These are phyloP conservation scores for Coreoperca whiteheadi DNA, from an alignment of 2,113 vertebrate genomes.

Conservation along the genomic window DNA sequence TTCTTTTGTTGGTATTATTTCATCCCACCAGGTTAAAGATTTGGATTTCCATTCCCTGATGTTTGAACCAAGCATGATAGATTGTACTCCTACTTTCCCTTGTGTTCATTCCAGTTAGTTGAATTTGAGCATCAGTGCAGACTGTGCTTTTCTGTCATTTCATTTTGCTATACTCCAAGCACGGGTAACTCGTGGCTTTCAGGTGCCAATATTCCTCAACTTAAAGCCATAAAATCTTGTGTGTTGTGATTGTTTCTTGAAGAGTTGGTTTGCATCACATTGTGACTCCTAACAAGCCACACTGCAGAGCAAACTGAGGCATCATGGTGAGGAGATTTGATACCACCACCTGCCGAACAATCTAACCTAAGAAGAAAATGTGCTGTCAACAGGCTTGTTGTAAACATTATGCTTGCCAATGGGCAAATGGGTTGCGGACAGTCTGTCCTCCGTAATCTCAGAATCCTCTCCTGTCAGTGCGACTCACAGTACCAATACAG, in stretches of 20 bases:
- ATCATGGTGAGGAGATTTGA: neutral
- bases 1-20: slow-evolving; percentile 18
- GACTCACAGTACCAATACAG: slow-evolving; percentile 19
- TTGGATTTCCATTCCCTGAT: neutral
- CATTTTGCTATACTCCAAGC: slow-evolving; percentile 1
- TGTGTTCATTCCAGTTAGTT: neutral
- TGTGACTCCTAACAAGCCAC: neutral
- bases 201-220: neutral
- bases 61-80: neutral
- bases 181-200: neutral
- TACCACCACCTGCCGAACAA: slow-evolving; percentile 5
- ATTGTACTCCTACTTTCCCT: neutral
- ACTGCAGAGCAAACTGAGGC: neutral
- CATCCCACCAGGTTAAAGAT: neutral
- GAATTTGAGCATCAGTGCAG: neutral
- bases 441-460: slow-evolving; percentile 31
- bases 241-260: slow-evolving; percentile 13
- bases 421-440: neutral
- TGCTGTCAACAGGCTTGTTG: slow-evolving; percentile 13
- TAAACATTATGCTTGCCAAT: neutral
- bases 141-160: neutral
- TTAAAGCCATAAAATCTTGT: neutral
- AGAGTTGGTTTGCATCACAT: slow-evolving; percentile 23
- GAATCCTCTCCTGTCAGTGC: slow-evolving; percentile 29
- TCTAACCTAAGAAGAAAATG: slow-evolving; percentile 7